These are phyloP conservation scores for Agrypnia vestita DNA, from an alignment of 1,140 invertebrate genomes.

Conservation along the genomic window DNA sequence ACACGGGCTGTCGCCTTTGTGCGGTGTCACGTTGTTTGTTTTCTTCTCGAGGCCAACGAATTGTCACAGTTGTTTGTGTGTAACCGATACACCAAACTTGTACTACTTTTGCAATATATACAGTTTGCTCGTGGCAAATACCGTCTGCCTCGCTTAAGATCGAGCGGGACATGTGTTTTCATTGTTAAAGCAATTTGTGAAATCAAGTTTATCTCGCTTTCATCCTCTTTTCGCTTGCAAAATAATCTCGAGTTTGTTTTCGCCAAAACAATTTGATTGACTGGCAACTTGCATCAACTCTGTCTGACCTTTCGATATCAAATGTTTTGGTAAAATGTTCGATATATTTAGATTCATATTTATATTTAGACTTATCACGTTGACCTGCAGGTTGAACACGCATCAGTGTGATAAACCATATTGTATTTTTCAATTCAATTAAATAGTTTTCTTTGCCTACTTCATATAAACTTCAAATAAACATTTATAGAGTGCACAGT, in stretches of 20 bases:
- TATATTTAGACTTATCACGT: neutral
- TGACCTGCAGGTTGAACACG: neutral
- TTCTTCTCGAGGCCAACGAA: too few species aligned
- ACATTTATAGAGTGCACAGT: too few species aligned
- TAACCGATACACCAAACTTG: too few species aligned
- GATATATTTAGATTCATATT: conserved; percentile 1
- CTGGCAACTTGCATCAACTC: conserved; percentile 20
- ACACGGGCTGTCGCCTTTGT: too few species aligned
- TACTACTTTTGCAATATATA: neutral
- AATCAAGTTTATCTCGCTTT: neutral
- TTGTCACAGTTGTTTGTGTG: too few species aligned
- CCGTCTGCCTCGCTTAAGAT: neutral
- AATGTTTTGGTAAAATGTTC: conserved; percentile 5
- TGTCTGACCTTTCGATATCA: conserved; percentile 10
- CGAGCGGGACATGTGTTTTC: neutral
- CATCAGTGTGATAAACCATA: too few species aligned
- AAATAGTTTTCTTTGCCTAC: too few species aligned
- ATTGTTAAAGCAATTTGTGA: neutral
- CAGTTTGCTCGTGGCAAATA: conserved; percentile 20
- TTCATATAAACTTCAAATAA: too few species aligned
- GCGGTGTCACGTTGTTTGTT: too few species aligned
- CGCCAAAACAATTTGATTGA: neutral
- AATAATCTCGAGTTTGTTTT: neutral
- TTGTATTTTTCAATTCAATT: too few species aligned
- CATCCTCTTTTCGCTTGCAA: neutral